Percentiles rank a stretch among this genome's conserved stretches.
phyloP scores from a whole-genome alignment of 2,113 vertebrate species.

The Pterophyllum scalare region DNA sequence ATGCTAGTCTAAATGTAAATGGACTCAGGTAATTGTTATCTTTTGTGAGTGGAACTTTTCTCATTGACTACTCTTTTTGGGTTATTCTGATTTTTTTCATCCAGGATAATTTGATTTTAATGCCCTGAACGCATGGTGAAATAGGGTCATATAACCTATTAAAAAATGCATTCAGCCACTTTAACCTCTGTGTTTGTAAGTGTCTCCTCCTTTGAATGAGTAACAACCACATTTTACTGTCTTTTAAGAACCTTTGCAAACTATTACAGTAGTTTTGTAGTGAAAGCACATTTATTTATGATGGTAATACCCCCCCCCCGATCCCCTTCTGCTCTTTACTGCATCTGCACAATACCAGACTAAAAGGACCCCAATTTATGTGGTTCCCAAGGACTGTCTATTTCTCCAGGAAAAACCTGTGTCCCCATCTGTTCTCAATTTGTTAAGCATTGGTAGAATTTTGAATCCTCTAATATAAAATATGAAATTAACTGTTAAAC shows the following conservation, averaged over 20 bases:
- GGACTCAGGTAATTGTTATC: slow-evolving; percentile 78
- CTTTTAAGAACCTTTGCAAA: slow-evolving; percentile 40
- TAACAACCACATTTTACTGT: slow-evolving; percentile 35
- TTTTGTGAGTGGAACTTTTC: slow-evolving; percentile 74
- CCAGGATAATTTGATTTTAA: slow-evolving; percentile 62
- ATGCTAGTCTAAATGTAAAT: slow-evolving; percentile 85
- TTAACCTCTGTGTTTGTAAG: slow-evolving; percentile 43
- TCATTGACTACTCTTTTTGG: slow-evolving; percentile 71
- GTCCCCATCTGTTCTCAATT: slow-evolving; percentile 63
- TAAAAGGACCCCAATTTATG: slow-evolving; percentile 26
- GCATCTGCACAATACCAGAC: background rate
- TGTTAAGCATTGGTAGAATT: slow-evolving; percentile 25
- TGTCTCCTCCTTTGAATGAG: slow-evolving; percentile 20
- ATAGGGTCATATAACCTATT: slow-evolving; percentile 41
- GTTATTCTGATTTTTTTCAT: slow-evolving; percentile 63
- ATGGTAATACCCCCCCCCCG: slow-evolving; percentile 31
- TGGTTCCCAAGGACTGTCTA: slow-evolving; percentile 42
- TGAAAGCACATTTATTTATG: slow-evolving; percentile 31
- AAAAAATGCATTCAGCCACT: slow-evolving; percentile 34
- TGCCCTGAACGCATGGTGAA: slow-evolving; percentile 42
- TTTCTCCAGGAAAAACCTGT: slow-evolving; percentile 58
- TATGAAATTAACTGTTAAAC: slow-evolving; percentile 32
- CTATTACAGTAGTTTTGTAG: slow-evolving; percentile 38
- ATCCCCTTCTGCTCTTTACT: slow-evolving; percentile 6
- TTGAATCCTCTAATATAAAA: slow-evolving; percentile 28